Conservation (phyloP, 2,888 invertebrate species). For the Acanthosepion pharaonis region DNA sequence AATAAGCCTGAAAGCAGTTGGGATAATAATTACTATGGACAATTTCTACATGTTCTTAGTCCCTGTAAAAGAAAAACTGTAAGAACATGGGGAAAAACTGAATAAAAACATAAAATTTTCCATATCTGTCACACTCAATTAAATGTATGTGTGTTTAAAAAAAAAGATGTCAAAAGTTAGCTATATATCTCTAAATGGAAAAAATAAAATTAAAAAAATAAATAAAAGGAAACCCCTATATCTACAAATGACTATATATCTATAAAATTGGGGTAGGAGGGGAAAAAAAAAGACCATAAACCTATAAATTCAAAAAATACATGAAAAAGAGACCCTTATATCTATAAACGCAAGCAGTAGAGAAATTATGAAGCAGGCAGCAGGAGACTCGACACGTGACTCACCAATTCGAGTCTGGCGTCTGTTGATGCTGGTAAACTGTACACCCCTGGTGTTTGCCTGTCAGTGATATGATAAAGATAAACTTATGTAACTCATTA, state of each 20-base stretch:
- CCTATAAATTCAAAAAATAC: too few species aligned
- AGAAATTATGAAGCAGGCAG: not conserved
- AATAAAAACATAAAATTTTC: too few species aligned
- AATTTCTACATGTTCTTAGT: too few species aligned
- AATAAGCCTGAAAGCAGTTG: too few species aligned
- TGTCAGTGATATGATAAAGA: conserved; percentile 39
- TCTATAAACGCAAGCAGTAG: not conserved
- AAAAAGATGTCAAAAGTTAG: not conserved
- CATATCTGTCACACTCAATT: too few species aligned
- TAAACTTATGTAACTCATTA: conserved; percentile 12
- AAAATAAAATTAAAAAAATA: not conserved
- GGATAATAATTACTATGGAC: too few species aligned
- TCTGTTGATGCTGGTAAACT: conserved; percentile 46
- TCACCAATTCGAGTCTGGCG: conserved; percentile 40
- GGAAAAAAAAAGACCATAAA: not conserved
- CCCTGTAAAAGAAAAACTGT: too few species aligned
- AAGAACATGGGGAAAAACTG: too few species aligned
- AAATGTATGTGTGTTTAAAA: too few species aligned
- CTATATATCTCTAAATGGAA: not conserved
- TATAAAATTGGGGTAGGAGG: not conserved
- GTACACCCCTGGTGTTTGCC: conserved; percentile 45
- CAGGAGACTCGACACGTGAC: conserved; percentile 37
- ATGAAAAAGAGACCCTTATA: not conserved
- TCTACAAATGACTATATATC: too few species aligned
- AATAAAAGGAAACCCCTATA: too few species aligned